Conservation (phyloP, 2,888 invertebrate genomes). For the Ennomos quercinarius region DNA sequence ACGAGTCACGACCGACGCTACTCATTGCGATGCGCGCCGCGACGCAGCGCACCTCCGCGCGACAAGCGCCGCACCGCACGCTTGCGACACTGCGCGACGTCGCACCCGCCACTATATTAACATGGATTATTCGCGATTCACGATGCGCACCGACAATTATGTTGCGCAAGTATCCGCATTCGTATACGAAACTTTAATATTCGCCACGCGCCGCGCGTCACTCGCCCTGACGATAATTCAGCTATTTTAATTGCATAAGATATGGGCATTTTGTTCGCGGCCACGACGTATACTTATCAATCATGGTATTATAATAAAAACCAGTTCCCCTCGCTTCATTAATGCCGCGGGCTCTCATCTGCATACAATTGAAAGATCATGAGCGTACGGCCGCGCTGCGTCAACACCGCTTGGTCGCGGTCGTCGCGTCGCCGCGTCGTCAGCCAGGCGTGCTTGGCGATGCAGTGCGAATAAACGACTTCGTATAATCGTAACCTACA, state of each 20-base stretch:
- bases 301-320: slow-evolving; percentile 21
- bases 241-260: slow-evolving; percentile 67
- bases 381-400: slow-evolving; percentile 23
- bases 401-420: not conserved
- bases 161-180: slow-evolving; percentile 65
- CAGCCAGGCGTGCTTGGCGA: slow-evolving; percentile 10
- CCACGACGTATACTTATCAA: slow-evolving; percentile 13
- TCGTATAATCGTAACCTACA: slow-evolving; percentile 31
- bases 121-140: slow-evolving; percentile 59
- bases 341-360: slow-evolving; percentile 38
- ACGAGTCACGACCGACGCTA: slow-evolving; percentile 21
- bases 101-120: slow-evolving; percentile 36
- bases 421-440: not conserved
- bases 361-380: slow-evolving; percentile 49
- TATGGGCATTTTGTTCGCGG: slow-evolving; percentile 26
- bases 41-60: slow-evolving; percentile 43
- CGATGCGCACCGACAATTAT: slow-evolving; percentile 62
- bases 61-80: slow-evolving; percentile 39
- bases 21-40: slow-evolving; percentile 43
- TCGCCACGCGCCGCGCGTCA: slow-evolving; percentile 49
- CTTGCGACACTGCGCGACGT: slow-evolving; percentile 42
- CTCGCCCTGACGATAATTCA: slow-evolving; percentile 49
- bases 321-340: slow-evolving; percentile 37
- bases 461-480: slow-evolving; percentile 17
- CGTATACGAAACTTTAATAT: slow-evolving; percentile 53